phyloP scores from a whole-genome alignment of 2,113 vertebrate species.

The Rhipidura dahli region DNA sequence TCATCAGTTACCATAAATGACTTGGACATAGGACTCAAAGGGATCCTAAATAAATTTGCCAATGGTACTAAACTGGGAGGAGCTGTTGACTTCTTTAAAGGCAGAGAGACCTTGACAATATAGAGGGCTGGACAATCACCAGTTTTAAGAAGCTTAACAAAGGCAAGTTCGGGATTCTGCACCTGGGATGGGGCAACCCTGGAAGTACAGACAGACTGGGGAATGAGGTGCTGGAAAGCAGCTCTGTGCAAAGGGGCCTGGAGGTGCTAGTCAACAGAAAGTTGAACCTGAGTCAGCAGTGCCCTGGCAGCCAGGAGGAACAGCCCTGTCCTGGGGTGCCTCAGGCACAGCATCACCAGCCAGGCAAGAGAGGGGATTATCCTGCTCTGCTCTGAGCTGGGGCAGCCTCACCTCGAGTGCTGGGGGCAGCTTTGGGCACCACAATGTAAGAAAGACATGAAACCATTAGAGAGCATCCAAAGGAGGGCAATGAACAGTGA shows the following conservation, averaged over 20 bases:
- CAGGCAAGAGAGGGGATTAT: rapidly evolving
- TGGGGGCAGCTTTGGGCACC: neutral
- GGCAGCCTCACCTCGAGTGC: neutral
- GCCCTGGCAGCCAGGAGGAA: neutral
- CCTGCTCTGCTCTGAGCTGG: rapidly evolving
- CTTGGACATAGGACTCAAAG: neutral
- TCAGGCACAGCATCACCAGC: neutral
- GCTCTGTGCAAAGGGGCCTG: neutral
- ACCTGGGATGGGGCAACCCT: neutral
- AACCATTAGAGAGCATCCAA: neutral
- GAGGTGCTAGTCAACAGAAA: neutral
- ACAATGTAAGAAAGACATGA: neutral
- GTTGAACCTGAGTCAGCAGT: neutral
- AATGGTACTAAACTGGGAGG: neutral
- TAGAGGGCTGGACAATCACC: neutral
- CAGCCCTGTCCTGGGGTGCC: rapidly evolving
- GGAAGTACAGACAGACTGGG: neutral
- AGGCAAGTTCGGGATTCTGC: neutral
- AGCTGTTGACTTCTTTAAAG: neutral
- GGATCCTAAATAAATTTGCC: neutral
- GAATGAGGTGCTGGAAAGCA: neutral
- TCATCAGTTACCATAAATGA: neutral
- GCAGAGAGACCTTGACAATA: too few relatives aligned
- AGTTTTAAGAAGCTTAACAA: neutral
- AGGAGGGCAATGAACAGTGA: neutral